These are phyloP conservation scores for Tarsius wallacei DNA, from an alignment of 2,797 vertebrate species.

Conservation along the genomic window DNA sequence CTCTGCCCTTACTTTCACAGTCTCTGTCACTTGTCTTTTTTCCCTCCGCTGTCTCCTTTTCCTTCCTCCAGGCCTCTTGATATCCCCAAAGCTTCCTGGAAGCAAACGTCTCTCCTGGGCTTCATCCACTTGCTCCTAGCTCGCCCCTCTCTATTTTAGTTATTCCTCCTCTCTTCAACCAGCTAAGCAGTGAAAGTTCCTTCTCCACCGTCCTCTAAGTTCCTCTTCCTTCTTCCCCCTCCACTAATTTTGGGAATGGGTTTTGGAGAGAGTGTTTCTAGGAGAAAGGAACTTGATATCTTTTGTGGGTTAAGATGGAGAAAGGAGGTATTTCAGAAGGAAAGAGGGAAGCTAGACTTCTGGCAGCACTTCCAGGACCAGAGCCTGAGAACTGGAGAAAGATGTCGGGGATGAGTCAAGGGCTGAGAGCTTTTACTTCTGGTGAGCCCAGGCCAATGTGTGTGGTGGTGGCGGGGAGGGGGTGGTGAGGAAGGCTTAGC, in stretches of 20 bases:
- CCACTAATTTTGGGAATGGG: slow-evolving; percentile 54
- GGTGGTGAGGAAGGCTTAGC: background rate
- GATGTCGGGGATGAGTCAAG: background rate
- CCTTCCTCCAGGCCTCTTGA: background rate
- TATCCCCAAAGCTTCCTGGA: background rate
- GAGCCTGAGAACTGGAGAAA: slow-evolving; percentile 34
- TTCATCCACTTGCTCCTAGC: background rate
- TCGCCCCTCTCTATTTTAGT: background rate
- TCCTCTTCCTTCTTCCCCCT: background rate
- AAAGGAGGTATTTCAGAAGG: slow-evolving; percentile 51
- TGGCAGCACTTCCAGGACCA: slow-evolving; percentile 66
- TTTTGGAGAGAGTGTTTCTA: slow-evolving; percentile 75
- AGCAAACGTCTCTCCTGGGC: background rate
- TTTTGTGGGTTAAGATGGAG: slow-evolving; percentile 3
- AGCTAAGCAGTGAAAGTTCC: background rate
- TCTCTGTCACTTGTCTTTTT: background rate
- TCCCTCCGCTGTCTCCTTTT: background rate
- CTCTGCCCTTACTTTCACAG: background rate
- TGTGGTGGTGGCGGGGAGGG: background rate
- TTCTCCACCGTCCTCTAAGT: slow-evolving; percentile 10
- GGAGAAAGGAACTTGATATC: slow-evolving; percentile 59
- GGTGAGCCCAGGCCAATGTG: background rate
- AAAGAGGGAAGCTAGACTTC: slow-evolving; percentile 63
- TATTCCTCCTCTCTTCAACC: background rate
- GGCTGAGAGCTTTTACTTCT: slow-evolving; percentile 11